Conservation (phyloP, 2,797 vertebrate species). For the Notolepis coatsorum region DNA sequence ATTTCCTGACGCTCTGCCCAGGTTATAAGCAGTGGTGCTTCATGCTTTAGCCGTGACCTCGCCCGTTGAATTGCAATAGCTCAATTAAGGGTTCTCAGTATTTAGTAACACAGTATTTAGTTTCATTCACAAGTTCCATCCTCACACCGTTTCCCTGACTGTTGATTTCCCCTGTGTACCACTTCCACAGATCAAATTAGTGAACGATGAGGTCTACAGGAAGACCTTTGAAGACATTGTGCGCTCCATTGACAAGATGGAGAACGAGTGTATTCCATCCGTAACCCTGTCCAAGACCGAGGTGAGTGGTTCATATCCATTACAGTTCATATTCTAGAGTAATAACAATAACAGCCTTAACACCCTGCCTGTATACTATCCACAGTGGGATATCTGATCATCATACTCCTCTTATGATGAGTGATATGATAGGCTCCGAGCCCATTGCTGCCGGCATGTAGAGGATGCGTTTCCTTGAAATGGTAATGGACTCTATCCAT, state of each 20-base stretch:
- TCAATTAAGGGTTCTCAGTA: background rate
- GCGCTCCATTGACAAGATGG: slow-evolving; percentile 93
- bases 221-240: slow-evolving; percentile 95
- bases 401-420: background rate
- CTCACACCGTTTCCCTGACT: background rate
- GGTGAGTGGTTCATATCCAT: too few species aligned
- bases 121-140: background rate
- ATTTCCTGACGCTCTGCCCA: too few species aligned
- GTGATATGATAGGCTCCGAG: slow-evolving; percentile 5
- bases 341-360: slow-evolving; percentile 1
- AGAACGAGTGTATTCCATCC: slow-evolving; percentile 97
- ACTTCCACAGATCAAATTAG: slow-evolving; percentile 87
- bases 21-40: too few species aligned
- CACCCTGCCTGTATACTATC: background rate
- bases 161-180: too few species aligned
- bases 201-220: slow-evolving; percentile 88
- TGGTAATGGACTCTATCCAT: background rate
- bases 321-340: too few species aligned
- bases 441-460: slow-evolving; percentile 22
- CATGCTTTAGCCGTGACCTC: too few species aligned
- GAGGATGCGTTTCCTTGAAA: slow-evolving; percentile 3
- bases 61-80: background rate
- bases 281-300: slow-evolving; percentile 88
- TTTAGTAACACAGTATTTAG: background rate
- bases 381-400: background rate